Percentiles rank a stretch among this genome's conserved stretches.
Evolutionary conservation across 2,797 vertebrate species (phyloP).

Genomic region (Anguilla marmorata): DNA sequence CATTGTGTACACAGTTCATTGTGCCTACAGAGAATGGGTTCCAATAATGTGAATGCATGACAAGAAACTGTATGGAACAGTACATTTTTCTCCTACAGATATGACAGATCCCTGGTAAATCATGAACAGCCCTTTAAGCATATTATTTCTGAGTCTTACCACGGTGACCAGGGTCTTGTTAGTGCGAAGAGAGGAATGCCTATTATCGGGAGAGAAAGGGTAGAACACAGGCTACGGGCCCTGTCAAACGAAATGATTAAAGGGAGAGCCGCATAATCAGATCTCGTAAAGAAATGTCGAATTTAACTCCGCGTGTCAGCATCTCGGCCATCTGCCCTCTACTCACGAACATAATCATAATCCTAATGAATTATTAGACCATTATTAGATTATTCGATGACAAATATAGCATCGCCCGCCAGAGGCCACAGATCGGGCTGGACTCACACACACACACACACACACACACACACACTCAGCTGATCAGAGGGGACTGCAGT

Average conservation of each 20-base stretch:
- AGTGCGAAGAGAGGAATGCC: neutral
- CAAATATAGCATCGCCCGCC: conserved; percentile 2
- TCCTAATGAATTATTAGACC: conserved; percentile 17
- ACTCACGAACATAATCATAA: conserved; percentile 6
- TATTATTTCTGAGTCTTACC: conserved; percentile 5
- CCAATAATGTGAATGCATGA: neutral
- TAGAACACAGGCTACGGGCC: neutral
- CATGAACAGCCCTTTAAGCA: neutral
- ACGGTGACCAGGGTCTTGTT: neutral
- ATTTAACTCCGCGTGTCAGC: neutral
- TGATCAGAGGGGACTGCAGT: neutral
- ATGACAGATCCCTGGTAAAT: neutral
- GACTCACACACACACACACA: neutral
- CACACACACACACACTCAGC: too few species aligned
- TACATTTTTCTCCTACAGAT: neutral
- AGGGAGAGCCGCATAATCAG: neutral
- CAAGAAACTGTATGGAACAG: neutral
- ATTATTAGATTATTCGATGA: conserved; percentile 4
- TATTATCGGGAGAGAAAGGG: neutral
- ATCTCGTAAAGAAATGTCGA: conserved; percentile 4
- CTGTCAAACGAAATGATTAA: neutral
- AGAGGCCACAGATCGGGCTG: neutral
- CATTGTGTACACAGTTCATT: neutral
- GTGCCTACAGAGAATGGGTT: neutral
- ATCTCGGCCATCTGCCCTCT: conserved; percentile 17